These are phyloP conservation scores for Leucozona laternaria DNA, from an alignment of 2,888 invertebrate species.

Conservation along the genomic window DNA sequence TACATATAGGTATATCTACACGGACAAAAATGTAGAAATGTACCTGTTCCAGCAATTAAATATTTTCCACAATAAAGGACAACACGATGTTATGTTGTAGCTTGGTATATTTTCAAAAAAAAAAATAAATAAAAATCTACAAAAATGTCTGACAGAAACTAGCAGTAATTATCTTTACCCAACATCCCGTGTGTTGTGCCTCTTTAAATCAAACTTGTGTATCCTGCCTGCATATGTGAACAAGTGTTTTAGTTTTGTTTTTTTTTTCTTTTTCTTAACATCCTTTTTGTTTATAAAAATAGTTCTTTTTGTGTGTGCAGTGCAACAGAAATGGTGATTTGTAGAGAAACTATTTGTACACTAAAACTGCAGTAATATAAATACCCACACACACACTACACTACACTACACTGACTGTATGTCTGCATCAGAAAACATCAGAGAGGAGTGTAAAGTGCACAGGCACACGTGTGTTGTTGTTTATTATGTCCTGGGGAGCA, in stretches of 20 bases:
- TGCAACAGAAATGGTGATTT: slow-evolving; percentile 17
- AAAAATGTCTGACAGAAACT: slow-evolving; percentile 35
- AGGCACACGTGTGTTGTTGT: slow-evolving; percentile 61
- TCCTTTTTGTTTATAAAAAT: slow-evolving; percentile 22
- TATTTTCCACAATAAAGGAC: slow-evolving; percentile 49
- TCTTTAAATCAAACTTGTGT: slow-evolving; percentile 38
- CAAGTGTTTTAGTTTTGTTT: slow-evolving; percentile 5
- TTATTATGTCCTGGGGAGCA: slow-evolving; percentile 72
- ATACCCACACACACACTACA: no score
- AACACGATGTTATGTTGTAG: slow-evolving; percentile 21
- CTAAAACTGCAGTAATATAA: slow-evolving; percentile 62
- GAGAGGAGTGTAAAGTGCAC: slow-evolving; percentile 25
- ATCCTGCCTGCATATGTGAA: slow-evolving; percentile 15
- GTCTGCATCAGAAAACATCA: background rate
- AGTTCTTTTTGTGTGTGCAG: slow-evolving; percentile 1
- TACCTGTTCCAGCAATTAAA: slow-evolving; percentile 47
- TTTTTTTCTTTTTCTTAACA: background rate
- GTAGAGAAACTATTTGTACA: slow-evolving; percentile 55
- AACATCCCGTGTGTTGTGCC: slow-evolving; percentile 44
- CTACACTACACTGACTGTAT: background rate
- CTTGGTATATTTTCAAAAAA: background rate
- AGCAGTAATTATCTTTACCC: slow-evolving; percentile 60
- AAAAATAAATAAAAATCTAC: slow-evolving; percentile 11
- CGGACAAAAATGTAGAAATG: background rate
- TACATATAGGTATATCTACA: no score